Conservation (phyloP, 2,888 invertebrate genomes). For the Stenotaenia linearis region DNA sequence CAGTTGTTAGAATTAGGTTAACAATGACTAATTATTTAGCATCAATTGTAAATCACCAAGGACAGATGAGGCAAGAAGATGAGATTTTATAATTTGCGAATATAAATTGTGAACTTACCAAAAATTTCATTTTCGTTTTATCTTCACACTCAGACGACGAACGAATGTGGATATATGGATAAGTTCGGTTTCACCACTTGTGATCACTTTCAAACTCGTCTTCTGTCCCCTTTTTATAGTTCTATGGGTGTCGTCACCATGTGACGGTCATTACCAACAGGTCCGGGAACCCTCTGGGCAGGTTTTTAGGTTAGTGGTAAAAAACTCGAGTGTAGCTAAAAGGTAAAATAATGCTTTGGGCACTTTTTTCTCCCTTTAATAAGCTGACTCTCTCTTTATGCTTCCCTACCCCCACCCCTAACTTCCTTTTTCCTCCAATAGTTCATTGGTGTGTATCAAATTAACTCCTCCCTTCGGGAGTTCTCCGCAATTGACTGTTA, state of each 20-base stretch:
- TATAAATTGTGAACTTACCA: not conserved
- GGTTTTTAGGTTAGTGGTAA: conserved; percentile 6
- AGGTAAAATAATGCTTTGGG: not conserved
- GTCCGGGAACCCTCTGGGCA: conserved; percentile 2
- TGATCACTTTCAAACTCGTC: not conserved
- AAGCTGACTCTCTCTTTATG: not conserved
- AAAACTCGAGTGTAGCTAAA: not conserved
- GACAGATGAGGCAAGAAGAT: not conserved
- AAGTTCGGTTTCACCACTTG: not conserved
- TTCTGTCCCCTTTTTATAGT: not conserved
- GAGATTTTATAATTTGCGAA: not conserved
- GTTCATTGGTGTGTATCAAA: not conserved
- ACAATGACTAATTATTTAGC: not conserved
- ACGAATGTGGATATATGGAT: not conserved
- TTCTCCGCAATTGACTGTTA: not conserved
- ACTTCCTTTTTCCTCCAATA: not conserved
- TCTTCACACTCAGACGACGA: not conserved
- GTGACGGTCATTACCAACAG: conserved; percentile 15
- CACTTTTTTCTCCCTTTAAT: not conserved
- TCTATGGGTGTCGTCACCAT: not conserved
- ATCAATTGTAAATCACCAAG: not conserved
- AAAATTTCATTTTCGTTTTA: not conserved
- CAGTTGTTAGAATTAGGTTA: not conserved
- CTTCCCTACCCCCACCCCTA: not conserved
- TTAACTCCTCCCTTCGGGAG: not conserved